Percentiles rank a stretch among this genome's conserved stretches.
Conservation (phyloP, 2,113 vertebrate species). For the Daboia siamensis region DNA sequence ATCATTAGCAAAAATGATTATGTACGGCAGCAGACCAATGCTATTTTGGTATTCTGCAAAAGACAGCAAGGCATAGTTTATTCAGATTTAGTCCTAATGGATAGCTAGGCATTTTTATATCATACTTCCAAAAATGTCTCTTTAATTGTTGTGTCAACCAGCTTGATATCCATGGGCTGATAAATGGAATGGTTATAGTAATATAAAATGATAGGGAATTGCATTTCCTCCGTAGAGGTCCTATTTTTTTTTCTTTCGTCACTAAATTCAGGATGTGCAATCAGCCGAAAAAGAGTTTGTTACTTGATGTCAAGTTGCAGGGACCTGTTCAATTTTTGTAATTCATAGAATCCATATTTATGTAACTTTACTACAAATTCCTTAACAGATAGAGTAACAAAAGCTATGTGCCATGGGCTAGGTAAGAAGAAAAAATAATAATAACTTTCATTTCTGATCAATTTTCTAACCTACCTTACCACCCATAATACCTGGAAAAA, state of each 20-base stretch:
- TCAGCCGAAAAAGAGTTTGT: background rate
- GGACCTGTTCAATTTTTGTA: too few relatives aligned
- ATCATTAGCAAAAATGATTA: background rate
- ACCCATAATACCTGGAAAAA: background rate
- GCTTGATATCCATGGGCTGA: background rate
- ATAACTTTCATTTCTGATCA: too few relatives aligned
- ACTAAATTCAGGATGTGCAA: background rate
- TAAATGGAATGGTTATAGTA: background rate
- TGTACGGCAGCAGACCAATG: background rate
- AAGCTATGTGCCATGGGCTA: too few relatives aligned
- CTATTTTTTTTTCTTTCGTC: background rate
- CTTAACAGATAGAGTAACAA: background rate
- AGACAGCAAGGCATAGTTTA: background rate
- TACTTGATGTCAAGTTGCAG: background rate
- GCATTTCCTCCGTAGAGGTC: background rate
- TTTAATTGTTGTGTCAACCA: background rate
- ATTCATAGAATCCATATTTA: background rate
- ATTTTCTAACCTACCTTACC: background rate
- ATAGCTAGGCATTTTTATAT: background rate
- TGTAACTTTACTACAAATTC: background rate
- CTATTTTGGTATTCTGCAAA: background rate
- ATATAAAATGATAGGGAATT: background rate
- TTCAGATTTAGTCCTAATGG: background rate
- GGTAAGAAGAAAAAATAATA: background rate
- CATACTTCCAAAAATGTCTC: background rate